Percentiles rank a stretch among this genome's conserved stretches.
Evolutionary conservation across 1,140 invertebrate genomes (phyloP).

Genomic region (Ostrea edulis): DNA sequence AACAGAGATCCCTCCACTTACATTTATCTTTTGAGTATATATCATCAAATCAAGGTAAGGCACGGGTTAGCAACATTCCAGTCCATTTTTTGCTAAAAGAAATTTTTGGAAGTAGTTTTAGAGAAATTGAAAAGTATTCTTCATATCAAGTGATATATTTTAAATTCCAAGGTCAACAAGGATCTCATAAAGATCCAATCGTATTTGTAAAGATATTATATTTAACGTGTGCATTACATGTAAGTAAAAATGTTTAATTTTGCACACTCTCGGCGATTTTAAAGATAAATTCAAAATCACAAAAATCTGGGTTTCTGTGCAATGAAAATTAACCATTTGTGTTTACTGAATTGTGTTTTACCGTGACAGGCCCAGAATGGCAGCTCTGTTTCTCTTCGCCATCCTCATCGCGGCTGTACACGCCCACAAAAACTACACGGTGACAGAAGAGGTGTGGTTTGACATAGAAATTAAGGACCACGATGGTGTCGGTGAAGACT

Average conservation of each 20-base stretch:
- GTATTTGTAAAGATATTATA: too few relatives aligned
- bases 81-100: background rate
- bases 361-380: background rate
- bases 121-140: too few relatives aligned
- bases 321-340: background rate
- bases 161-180: too few relatives aligned
- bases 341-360: background rate
- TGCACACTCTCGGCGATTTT: too few relatives aligned
- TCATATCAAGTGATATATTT: too few relatives aligned
- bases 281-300: too few relatives aligned
- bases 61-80: background rate
- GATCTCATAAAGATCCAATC: too few relatives aligned
- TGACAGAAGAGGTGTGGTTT: slow-evolving; percentile 75
- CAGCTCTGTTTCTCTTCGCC: slow-evolving; percentile 25
- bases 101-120: background rate
- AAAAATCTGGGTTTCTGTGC: too few relatives aligned
- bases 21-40: slow-evolving; percentile 19
- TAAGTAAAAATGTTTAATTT: too few relatives aligned
- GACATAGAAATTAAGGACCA: slow-evolving; percentile 75
- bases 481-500: slow-evolving; percentile 73
- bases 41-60: slow-evolving; percentile 21
- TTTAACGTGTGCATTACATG: too few relatives aligned
- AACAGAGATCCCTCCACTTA: slow-evolving; percentile 12
- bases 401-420: slow-evolving; percentile 22
- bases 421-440: slow-evolving; percentile 66